Conservation (phyloP, 2,797 vertebrate species). For the Dromococcyx pavoninus region DNA sequence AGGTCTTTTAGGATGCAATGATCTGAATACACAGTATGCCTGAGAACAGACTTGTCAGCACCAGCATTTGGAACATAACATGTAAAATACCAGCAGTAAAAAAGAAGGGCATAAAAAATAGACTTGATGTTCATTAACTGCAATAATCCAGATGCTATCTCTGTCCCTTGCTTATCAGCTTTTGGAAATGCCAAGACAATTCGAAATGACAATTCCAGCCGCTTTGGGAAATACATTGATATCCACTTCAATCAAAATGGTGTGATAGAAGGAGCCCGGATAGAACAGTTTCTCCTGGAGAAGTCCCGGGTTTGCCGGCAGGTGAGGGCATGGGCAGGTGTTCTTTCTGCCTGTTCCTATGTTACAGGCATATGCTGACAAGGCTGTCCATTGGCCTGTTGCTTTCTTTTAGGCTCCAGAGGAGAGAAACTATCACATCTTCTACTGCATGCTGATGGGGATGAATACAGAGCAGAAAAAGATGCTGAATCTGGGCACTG, state of each 20-base stretch:
- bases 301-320: constrained; percentile 96
- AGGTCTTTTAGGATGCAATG: neutral
- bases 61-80: neutral
- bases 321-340: constrained; percentile 73
- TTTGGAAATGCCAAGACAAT: constrained; percentile 98
- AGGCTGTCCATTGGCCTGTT: neutral
- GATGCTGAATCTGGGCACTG: constrained; percentile 84
- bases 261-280: constrained; percentile 88
- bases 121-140: neutral
- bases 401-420: constrained; percentile 80
- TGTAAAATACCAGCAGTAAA: neutral
- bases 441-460: constrained; percentile 95
- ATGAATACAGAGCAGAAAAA: constrained; percentile 91
- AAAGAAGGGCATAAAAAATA: neutral
- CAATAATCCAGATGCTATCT: neutral
- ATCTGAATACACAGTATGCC: neutral
- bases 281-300: constrained; percentile 96
- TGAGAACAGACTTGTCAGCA: neutral
- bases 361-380: neutral
- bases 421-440: constrained; percentile 97
- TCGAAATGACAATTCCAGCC: constrained; percentile 96
- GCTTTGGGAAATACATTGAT: constrained; percentile 96
- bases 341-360: neutral
- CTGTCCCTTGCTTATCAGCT: constrained; percentile 73
- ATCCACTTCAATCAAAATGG: constrained; percentile 86